Evolutionary conservation across 2,888 invertebrate species (phyloP).

Genomic region (Salpingus planirostris): DNA sequence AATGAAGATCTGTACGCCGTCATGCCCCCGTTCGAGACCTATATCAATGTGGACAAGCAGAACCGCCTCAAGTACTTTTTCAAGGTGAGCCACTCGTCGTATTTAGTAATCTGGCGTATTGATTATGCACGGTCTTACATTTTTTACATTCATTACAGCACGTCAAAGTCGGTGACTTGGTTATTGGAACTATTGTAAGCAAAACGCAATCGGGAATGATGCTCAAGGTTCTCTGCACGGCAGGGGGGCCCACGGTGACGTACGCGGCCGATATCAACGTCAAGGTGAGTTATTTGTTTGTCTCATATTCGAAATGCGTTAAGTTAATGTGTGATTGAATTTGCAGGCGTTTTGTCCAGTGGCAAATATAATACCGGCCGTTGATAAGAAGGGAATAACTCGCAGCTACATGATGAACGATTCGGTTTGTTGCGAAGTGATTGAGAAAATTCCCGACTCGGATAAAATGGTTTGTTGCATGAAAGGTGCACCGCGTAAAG

Average conservation of each 20-base stretch:
- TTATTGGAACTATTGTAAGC: conserved; percentile 70
- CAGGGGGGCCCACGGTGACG: conserved; percentile 65
- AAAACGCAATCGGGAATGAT: conserved; percentile 64
- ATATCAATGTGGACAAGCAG: conserved; percentile 69
- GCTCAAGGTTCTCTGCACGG: conserved; percentile 77
- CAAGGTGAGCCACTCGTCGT: conserved; percentile 60
- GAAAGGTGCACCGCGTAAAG: conserved; percentile 65
- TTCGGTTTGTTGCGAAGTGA: conserved; percentile 79
- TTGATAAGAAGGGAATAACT: conserved; percentile 69
- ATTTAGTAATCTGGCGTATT: no score
- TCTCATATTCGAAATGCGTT: not conserved
- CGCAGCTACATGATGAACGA: conserved; percentile 75
- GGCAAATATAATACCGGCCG: conserved; percentile 63
- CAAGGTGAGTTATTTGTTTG: conserved; percentile 54
- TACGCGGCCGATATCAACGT: conserved; percentile 81
- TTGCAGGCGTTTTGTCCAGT: conserved; percentile 58
- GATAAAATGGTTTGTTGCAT: conserved; percentile 84
- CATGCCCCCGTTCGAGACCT: conserved; percentile 82
- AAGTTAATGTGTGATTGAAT: conserved; percentile 7
- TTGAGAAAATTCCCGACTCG: conserved; percentile 77
- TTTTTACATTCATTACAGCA: conserved; percentile 38
- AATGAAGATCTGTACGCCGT: conserved; percentile 64
- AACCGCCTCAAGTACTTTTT: conserved; percentile 72
- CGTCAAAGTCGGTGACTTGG: conserved; percentile 67
- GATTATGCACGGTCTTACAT: no score